These are phyloP conservation scores for Premnoplex brunnescens DNA, from an alignment of 2,797 vertebrate genomes.

Conservation along the genomic window DNA sequence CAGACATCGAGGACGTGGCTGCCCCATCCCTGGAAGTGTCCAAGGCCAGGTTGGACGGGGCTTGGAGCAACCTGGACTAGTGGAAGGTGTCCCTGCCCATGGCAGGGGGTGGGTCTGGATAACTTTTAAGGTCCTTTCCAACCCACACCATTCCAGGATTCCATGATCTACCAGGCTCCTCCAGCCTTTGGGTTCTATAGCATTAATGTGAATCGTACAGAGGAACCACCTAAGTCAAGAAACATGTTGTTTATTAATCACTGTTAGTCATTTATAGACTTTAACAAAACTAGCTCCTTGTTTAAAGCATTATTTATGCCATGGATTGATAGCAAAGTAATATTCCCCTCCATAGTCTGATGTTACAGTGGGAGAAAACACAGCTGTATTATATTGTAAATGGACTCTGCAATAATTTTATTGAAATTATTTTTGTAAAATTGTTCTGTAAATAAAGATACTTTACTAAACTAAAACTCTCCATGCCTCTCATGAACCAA, in stretches of 20 bases:
- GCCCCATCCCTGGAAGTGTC: neutral
- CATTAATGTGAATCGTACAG: slow-evolving; percentile 46
- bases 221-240: slow-evolving; percentile 30
- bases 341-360: slow-evolving; percentile 50
- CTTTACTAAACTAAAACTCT: slow-evolving; percentile 14
- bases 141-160: neutral
- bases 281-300: slow-evolving; percentile 54
- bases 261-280: slow-evolving; percentile 40
- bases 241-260: slow-evolving; percentile 1
- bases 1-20: neutral
- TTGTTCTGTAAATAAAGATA: slow-evolving; percentile 75
- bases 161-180: neutral
- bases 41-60: fast-evolving
- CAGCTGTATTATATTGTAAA: slow-evolving; percentile 81
- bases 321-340: slow-evolving; percentile 48
- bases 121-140: neutral
- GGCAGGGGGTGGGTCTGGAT: neutral
- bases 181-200: neutral
- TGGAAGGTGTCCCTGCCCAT: neutral
- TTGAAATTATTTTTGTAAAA: slow-evolving; percentile 84
- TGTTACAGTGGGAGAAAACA: slow-evolving; percentile 36
- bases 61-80: neutral
- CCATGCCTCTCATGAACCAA: neutral
- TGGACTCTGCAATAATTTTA: slow-evolving; percentile 77
- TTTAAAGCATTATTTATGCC: slow-evolving; percentile 69